Evolutionary conservation across 2,113 vertebrate species (phyloP).

Genomic region (Nycticebus coucang): DNA sequence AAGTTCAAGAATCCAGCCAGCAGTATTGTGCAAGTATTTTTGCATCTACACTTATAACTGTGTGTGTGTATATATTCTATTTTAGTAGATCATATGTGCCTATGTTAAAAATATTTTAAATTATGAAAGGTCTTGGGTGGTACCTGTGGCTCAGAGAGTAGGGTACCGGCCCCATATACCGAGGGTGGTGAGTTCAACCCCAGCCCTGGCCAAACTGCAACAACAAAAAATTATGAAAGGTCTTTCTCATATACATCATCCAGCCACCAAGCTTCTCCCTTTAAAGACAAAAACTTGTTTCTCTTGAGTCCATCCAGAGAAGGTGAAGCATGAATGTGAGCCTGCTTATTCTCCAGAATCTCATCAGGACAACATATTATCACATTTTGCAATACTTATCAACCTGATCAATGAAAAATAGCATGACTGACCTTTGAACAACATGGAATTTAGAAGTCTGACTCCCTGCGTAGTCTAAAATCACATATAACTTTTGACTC

Average conservation of each 20-base stretch:
- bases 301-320: background rate
- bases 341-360: background rate
- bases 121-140: background rate
- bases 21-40: background rate
- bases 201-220: no score
- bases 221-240: background rate
- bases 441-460: background rate
- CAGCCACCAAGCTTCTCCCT: background rate
- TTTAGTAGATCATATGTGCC: background rate
- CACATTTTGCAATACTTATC: background rate
- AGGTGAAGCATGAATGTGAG: background rate
- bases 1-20: background rate
- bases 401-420: background rate
- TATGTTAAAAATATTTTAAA: background rate
- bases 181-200: no score
- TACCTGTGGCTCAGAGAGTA: no score
- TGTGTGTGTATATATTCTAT: background rate
- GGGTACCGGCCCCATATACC: no score
- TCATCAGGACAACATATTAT: background rate
- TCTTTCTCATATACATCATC: background rate
- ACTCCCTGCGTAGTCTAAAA: background rate
- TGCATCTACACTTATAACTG: background rate
- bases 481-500: background rate
- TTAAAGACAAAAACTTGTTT: background rate
- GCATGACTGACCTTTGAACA: background rate